phyloP scores from a whole-genome alignment of 2,113 vertebrate genomes.

The Daphoenositta chrysoptera region DNA sequence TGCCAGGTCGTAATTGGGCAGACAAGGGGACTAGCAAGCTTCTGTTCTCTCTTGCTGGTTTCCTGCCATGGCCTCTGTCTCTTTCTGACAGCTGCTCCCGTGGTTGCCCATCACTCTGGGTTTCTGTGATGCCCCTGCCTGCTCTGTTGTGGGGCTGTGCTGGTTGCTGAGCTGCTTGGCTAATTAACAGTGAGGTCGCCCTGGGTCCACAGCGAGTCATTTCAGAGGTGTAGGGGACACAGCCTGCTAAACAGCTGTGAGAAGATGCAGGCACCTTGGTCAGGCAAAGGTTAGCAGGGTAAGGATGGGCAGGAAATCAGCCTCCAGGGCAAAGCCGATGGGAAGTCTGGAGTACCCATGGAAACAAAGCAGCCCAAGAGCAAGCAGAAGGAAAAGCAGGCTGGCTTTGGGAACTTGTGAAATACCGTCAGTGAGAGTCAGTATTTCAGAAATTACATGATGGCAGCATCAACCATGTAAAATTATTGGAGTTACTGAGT shows the following conservation, averaged over 20 bases:
- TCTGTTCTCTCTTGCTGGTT: not conserved
- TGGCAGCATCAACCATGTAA: not conserved
- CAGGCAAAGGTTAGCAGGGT: not conserved
- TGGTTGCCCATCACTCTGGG: rapidly evolving
- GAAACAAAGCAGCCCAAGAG: not conserved
- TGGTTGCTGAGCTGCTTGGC: not conserved
- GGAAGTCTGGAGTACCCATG: not conserved
- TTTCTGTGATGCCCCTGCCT: not conserved
- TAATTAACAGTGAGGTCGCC: not conserved
- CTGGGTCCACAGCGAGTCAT: not conserved
- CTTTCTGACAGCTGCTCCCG: not conserved
- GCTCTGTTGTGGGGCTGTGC: not conserved
- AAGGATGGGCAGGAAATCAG: not conserved
- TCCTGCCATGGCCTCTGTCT: not conserved
- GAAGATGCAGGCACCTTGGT: not conserved
- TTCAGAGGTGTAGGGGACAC: not conserved
- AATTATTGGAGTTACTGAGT: not conserved
- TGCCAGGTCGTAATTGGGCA: rapidly evolving
- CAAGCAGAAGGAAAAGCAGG: not conserved
- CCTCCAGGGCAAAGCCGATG: not conserved
- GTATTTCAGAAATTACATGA: not conserved
- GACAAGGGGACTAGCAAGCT: not conserved
- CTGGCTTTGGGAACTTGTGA: not conserved
- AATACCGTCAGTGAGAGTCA: not conserved
- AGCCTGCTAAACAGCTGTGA: not conserved